Evolutionary conservation across 2,888 invertebrate species (phyloP), one percentile per base, ranked within the genome.

Genomic region (Malthinus flaveolus): DNA sequence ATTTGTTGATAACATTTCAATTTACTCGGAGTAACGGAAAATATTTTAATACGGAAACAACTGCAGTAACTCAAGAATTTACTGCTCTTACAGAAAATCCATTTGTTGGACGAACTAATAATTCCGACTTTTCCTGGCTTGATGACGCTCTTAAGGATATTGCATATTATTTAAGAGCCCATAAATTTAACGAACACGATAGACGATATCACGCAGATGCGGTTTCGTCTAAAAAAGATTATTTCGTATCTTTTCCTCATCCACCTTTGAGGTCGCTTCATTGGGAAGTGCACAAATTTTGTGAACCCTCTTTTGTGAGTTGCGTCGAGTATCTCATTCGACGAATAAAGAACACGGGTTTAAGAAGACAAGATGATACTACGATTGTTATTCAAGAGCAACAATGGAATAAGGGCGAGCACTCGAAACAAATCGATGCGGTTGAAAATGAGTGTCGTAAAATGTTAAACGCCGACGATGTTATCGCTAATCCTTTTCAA

Each of bases 111-210:
- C 50, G 61, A 12, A 58, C 57, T 45, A 61, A 58, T 32, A 44
- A 49, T 11, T 45, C 56, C 7, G 65, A 68, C 32, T 62, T 63
- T 49, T 67, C 71, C 57, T 82, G 81, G 80, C 68, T 78, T n/a
- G 75, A 75, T 50, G 77, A 75, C 32, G 83, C 82, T 5, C 70
- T 87, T 51, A 78, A 79, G 65, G 83, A 86, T 66, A 81, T 86
- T 39, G 85, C 84, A 1, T 86, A 85, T 73, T 86, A 82, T 69
- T 75, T 87, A 56, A 78, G 87, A 45, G 79, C 82, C 34, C 82
- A 86, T 68, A 87, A 87, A 76, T 87, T 87, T 70, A 84, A 83
- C 66, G 86, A 85, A 69, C 86, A 82, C 75, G 87, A 87, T 73
- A 78, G 83, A 52, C 77, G 81, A 69, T 79, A 80, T 67, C 69